Conservation (phyloP, 1,140 invertebrate genomes). For the Hylaeus volcanicus region DNA sequence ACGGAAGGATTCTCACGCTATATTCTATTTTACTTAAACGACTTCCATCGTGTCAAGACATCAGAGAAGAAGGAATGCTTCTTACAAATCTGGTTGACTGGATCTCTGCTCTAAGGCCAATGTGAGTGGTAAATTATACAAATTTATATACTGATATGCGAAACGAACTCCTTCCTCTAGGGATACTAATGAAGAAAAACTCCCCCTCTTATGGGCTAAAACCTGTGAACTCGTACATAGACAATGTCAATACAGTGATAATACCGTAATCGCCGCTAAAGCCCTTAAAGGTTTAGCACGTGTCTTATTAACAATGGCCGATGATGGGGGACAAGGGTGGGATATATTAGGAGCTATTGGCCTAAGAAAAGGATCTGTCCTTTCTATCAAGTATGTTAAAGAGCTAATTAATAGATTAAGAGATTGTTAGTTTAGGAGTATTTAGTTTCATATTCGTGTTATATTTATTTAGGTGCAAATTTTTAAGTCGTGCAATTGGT, state of each 20-base stretch:
- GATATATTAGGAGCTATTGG: constrained; percentile 85
- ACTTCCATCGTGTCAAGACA: constrained; percentile 78
- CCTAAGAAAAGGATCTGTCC: constrained; percentile 82
- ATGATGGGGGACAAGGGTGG: constrained; percentile 82
- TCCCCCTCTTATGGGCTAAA: constrained; percentile 83
- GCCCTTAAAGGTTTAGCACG: constrained; percentile 80
- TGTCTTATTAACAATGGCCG: constrained; percentile 80
- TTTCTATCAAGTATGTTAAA: constrained; percentile 80
- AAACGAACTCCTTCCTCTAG: constrained; percentile 73
- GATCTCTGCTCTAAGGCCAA: constrained; percentile 79
- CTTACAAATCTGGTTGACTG: constrained; percentile 79
- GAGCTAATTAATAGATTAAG: not conserved
- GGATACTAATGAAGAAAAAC: constrained; percentile 82
- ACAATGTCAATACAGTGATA: constrained; percentile 80
- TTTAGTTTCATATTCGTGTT: constrained; percentile 15
- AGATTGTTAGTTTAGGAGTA: not conserved
- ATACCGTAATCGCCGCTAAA: constrained; percentile 77
- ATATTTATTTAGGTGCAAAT: constrained; percentile 74
- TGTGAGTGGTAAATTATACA: constrained; percentile 69
- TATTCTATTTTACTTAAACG: constrained; percentile 80
- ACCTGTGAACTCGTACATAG: constrained; percentile 80
- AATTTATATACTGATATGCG: not conserved
- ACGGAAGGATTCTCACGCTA: constrained; percentile 78
- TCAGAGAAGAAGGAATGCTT: constrained; percentile 79
- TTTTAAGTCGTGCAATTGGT: constrained; percentile 75